Evolutionary conservation across 2,797 vertebrate species (phyloP).

Genomic region (Tachyglossus aculeatus): DNA sequence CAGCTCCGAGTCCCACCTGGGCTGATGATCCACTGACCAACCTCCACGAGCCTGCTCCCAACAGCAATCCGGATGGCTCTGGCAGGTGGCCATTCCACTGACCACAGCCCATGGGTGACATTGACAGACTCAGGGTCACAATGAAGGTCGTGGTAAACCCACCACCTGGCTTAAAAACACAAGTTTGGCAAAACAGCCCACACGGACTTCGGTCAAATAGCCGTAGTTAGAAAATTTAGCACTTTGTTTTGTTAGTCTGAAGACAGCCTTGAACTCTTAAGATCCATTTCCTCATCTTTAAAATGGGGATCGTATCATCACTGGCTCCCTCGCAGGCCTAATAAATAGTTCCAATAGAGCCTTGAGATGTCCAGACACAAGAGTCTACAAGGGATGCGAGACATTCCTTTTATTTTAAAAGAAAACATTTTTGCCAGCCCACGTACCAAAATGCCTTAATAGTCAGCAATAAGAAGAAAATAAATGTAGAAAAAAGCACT

Average conservation of each 20-base stretch:
- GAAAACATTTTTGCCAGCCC: slow-evolving; percentile 31
- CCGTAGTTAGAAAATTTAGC: no score
- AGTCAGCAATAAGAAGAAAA: slow-evolving; percentile 39
- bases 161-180: no score
- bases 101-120: no score
- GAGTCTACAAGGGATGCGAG: neutral
- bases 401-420: slow-evolving; percentile 15
- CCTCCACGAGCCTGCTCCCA: no score
- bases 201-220: no score
- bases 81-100: no score
- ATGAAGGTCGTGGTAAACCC: no score
- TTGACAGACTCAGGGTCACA: no score
- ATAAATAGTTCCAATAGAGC: neutral
- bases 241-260: neutral
- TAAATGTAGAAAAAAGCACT: slow-evolving; percentile 6
- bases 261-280: neutral
- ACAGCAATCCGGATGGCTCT: no score
- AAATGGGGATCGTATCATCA: slow-evolving; percentile 11
- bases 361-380: neutral
- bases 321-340: neutral
- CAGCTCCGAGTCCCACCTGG: no score
- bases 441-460: slow-evolving; percentile 17
- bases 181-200: no score
- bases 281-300: neutral
- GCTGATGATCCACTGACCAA: no score